These are phyloP conservation scores for Protosalanx chinensis DNA, from an alignment of 2,797 vertebrate genomes.

Conservation along the genomic window DNA sequence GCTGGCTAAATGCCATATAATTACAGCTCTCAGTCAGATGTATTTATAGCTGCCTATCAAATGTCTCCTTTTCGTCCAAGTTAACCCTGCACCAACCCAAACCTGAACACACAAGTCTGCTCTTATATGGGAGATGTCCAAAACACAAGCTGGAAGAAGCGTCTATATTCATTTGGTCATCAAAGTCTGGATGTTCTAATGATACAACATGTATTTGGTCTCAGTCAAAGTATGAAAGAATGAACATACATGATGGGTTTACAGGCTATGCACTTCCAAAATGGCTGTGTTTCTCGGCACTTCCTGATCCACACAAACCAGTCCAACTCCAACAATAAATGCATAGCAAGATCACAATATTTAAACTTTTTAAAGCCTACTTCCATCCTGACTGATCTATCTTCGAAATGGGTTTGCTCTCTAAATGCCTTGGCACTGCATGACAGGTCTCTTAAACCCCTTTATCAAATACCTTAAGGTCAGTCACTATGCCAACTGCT, in stretches of 20 bases:
- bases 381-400: no score
- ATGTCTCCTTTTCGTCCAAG: background rate
- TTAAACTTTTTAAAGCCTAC: no score
- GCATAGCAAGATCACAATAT: no score
- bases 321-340: no score
- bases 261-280: no score
- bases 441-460: no score
- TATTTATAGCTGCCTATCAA: constrained; percentile 3
- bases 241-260: background rate
- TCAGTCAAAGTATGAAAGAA: background rate
- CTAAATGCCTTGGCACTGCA: no score
- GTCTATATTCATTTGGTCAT: background rate
- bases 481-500: no score
- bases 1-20: background rate
- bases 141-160: background rate
- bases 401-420: no score
- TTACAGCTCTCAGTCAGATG: constrained; percentile 1
- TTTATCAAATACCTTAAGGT: no score
- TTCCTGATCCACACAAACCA: no score
- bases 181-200: background rate
- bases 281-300: no score
- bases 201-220: background rate
- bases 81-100: background rate
- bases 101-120: background rate
- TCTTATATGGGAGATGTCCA: background rate